A percentile compares a stretch with the other conserved stretches of the same genome.
These are phyloP conservation scores for Pseudorhiza aurosa DNA, from an alignment of 30 jellyfish, hydroid and myxozoan genomes.

Conservation along the genomic window DNA sequence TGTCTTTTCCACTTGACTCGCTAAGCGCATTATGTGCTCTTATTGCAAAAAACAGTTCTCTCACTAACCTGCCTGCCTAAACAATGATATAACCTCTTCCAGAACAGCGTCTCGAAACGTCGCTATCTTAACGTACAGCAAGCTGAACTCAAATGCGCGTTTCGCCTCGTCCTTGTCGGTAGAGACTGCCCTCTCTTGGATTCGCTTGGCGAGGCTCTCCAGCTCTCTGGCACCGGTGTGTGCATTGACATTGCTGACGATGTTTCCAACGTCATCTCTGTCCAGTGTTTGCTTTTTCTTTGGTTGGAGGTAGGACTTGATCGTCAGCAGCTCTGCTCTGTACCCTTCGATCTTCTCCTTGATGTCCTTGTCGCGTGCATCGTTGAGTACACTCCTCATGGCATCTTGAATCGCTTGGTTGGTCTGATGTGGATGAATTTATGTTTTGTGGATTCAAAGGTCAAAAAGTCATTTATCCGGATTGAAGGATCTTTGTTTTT, in stretches of 20 bases:
- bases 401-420: constrained; percentile 30
- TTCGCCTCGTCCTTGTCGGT: constrained; percentile 21
- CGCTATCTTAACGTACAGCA: constrained; percentile 21
- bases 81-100: background rate
- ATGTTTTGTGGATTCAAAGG: too few relatives aligned
- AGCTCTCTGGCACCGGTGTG: constrained; percentile 39
- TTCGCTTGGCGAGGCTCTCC: constrained; percentile 1
- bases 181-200: constrained; percentile 7
- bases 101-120: constrained; percentile 10
- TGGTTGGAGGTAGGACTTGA: constrained; percentile 13
- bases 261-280: constrained; percentile 11
- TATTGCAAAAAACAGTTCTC: too few relatives aligned
- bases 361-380: constrained; percentile 37
- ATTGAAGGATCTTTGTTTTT: too few relatives aligned
- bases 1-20: too few relatives aligned
- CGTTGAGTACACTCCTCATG: constrained; percentile 18
- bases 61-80: constrained; percentile 22
- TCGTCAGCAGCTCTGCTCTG: constrained; percentile 2
- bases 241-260: constrained; percentile 11
- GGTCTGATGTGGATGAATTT: constrained; percentile 8
- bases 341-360: constrained; percentile 10
- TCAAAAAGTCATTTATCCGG: too few relatives aligned
- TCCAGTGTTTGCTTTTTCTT: constrained; percentile 20
- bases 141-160: constrained; percentile 16
- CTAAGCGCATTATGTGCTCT: too few relatives aligned